Conservation (phyloP, 2,797 vertebrate genomes). For the Crypturellus tataupa region DNA sequence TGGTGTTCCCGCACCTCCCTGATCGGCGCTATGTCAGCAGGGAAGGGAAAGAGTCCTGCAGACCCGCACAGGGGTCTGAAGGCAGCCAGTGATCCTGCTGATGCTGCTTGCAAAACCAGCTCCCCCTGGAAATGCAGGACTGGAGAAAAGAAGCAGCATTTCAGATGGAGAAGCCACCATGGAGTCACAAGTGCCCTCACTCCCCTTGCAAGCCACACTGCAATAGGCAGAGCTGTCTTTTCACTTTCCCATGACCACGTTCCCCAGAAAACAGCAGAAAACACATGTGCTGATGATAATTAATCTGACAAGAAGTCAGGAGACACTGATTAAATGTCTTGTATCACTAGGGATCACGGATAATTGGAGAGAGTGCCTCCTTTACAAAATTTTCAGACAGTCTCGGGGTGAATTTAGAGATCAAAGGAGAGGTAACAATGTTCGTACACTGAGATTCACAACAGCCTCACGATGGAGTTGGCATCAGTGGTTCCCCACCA, state of each 20-base stretch:
- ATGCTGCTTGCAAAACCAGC: not conserved
- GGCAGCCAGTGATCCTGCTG: fast-evolving
- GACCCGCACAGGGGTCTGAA: fast-evolving
- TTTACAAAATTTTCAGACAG: not conserved
- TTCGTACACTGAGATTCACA: not conserved
- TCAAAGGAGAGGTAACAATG: not conserved
- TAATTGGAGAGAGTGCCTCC: conserved; percentile 22
- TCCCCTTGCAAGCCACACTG: not conserved
- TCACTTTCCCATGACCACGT: conserved; percentile 52
- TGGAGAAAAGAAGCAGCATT: not conserved
- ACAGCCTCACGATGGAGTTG: not conserved
- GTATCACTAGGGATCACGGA: not conserved
- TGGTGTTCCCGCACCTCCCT: fast-evolving
- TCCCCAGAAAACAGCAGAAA: conserved; percentile 47
- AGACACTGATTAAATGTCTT: conserved; percentile 39
- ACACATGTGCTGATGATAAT: not conserved
- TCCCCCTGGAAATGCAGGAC: not conserved
- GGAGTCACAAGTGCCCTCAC: not conserved
- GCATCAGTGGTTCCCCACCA: not conserved
- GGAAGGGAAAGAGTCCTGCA: not conserved
- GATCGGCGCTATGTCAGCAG: fast-evolving
- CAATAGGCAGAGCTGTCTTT: not conserved
- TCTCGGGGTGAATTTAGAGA: not conserved
- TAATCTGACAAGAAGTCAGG: conserved; percentile 60
- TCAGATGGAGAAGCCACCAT: fast-evolving